These are phyloP conservation scores for Neoaliturus tenellus DNA, from an alignment of 2,888 invertebrate species.

Conservation along the genomic window DNA sequence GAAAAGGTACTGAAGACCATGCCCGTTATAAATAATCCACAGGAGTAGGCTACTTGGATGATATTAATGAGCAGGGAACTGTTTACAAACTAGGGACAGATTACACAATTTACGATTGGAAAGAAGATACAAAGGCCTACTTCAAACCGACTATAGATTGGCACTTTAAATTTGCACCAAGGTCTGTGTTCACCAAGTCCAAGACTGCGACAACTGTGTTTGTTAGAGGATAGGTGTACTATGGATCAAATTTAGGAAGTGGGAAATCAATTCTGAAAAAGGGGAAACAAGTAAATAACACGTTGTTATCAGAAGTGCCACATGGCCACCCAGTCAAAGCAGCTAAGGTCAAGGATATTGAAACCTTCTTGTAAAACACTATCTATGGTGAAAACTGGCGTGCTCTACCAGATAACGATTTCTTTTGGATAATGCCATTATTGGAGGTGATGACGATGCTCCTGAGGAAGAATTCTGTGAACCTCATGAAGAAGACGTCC, in stretches of 20 bases:
- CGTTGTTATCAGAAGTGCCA: constrained; percentile 16
- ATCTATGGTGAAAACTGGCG: constrained; percentile 36
- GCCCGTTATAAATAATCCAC: constrained; percentile 57
- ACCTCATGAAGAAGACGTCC: constrained; percentile 16
- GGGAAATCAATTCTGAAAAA: constrained; percentile 46
- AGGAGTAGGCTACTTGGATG: constrained; percentile 58
- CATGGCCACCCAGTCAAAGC: not conserved
- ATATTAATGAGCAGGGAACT: constrained; percentile 49
- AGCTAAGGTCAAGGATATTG: constrained; percentile 44
- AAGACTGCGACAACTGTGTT: constrained; percentile 30
- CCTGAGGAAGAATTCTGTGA: constrained; percentile 4
- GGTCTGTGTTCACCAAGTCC: constrained; percentile 42
- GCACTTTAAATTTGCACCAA: constrained; percentile 56
- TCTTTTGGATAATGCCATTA: not conserved
- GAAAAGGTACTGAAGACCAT: constrained; percentile 60
- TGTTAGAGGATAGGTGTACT: constrained; percentile 53
- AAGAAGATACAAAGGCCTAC: constrained; percentile 28
- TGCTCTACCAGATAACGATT: constrained; percentile 20
- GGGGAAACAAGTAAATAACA: not conserved
- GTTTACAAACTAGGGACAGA: constrained; percentile 52
- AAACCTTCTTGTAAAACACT: constrained; percentile 48
- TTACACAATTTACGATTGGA: constrained; percentile 53
- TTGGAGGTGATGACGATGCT: constrained; percentile 10
- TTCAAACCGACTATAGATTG: constrained; percentile 39
- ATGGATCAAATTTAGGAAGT: constrained; percentile 9